Base-by-base conservation (phyloP, 2,888 invertebrate species). In the Mythimna loreyi region DNA sequence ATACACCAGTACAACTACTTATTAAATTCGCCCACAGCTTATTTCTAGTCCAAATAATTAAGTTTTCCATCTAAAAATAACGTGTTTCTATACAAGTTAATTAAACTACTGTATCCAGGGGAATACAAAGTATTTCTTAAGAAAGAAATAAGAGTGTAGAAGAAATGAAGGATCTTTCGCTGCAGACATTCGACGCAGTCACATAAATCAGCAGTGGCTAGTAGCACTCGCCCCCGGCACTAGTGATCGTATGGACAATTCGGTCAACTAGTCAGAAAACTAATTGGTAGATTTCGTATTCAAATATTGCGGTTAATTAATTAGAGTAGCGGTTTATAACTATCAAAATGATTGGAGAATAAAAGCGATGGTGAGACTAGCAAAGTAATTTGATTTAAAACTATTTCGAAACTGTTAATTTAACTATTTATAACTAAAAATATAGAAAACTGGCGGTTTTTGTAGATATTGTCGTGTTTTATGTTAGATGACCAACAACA, bases 181-280 rank as follows among this genome's bases (percentile, higher is more conserved):
- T 30, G 58, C 49, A 57, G 33, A 43, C 64, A 64, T 57, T 61
- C 30, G 64, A 11, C 49, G 21, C 52, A 28, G 50, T 28, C 30
- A 59, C 64, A 69, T 69, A 64, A 64, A 52, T 67, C 45, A 59
- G 52, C 50, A 53, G 62, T 40, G 49, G 56, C 30, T 66, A 13
- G 28, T 13, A 53, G 70, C 36, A 30, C 25, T 56, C 55, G 53
- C 52, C 23, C 1, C 28, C 16, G 33, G 45, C 45, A 49, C 19
- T 8, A 45, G 47, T 9, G 23, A 9, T 47, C 28, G 47, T 23
- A 40, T 25, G 4, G 23, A 64, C 45, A 36, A 36, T 43, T 3
- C 9, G 21, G n/a, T 1, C 3, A 58, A 73, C 57, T 60, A 53
- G 7, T 25, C 8, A 6, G n/a, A 43, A 33, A 68, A 68, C 8